phyloP scores from a whole-genome alignment of 2,113 vertebrate species.

The Corydoras sp. region DNA sequence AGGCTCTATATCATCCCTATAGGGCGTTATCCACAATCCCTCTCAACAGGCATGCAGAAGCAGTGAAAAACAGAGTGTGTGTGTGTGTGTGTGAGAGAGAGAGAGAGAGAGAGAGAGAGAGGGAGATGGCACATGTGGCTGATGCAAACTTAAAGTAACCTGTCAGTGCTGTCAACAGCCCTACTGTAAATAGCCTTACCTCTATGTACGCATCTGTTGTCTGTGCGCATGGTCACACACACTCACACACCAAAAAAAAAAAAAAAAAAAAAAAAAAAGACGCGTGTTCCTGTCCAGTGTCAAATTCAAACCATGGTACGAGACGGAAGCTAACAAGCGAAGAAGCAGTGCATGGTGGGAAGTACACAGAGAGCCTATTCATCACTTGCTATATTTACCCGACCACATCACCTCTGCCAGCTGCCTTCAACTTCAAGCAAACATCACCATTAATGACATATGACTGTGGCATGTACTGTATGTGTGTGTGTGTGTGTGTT shows the following conservation, averaged over 20 bases:
- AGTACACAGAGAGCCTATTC: constrained; percentile 22
- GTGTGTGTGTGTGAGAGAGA: constrained; percentile 3
- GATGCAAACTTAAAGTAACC: neutral
- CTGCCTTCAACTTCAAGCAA: constrained; percentile 25
- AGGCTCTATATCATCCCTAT: constrained; percentile 1
- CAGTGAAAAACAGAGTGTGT: neutral
- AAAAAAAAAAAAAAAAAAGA: neutral
- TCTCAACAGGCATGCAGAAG: neutral
- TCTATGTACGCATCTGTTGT: constrained; percentile 8
- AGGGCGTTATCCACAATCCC: neutral
- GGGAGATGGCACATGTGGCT: constrained; percentile 2
- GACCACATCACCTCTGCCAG: constrained; percentile 17
- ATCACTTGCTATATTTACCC: constrained; percentile 37
- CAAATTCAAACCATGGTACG: neutral
- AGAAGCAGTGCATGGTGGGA: constrained; percentile 4
- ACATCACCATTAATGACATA: constrained; percentile 8
- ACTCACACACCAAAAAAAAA: neutral
- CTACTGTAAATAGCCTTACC: neutral
- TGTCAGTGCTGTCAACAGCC: neutral
- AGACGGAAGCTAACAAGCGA: constrained; percentile 11
- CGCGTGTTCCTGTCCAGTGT: constrained; percentile 13
- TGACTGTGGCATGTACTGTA: neutral
- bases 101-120: constrained; percentile 4
- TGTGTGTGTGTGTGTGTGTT: neutral
- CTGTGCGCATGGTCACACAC: neutral